Evolutionary conservation across 2,888 invertebrate species (phyloP), one percentile per base, ranked within the genome.

Genomic region (Drosophila flavopinicola): DNA sequence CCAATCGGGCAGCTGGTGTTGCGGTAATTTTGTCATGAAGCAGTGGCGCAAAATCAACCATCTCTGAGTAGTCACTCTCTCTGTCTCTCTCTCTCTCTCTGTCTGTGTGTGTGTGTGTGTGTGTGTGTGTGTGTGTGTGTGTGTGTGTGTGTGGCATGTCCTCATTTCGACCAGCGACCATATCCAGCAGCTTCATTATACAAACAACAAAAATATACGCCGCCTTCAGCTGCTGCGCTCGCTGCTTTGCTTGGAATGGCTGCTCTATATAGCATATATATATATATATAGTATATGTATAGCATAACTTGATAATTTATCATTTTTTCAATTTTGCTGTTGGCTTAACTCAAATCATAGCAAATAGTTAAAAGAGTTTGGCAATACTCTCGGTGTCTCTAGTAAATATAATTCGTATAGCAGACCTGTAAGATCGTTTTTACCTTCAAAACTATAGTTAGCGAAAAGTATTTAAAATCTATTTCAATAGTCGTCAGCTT

Each of bases 31-130:
- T 92, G 95, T 95, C 72, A 92, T 93, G 90, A 94, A 94, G 91
- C 95, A 95, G 82, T 93, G 95, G 92, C 94, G 94, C 83, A 95
- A 95, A 91, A 94, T 95, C 52, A 95, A 95, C 89, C 94, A 94
- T 92, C 94, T 94, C 91, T 94, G 89, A 90, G 88, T 85, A 72
- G 59, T 42, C 17, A 35, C 37, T 35, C 6, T 27, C 4, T 27
- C 29, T 23, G 53, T 47, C 1, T 42, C 27, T 17, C 13, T 42
- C n/a, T 20, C 20, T 37, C 24, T 13, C 24, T 39, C 11, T 24
- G 1, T 24, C 0, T 25, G 1, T 13, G 1, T 42, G 5, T 29
- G 20, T 20, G 20, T 25, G 1, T 25, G 0, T 25, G 1, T 13
- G 1, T 42, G 5, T 29, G 20, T 13, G 1, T 13, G 0, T 25